Base-by-base conservation (phyloP, 2,113 vertebrate species). In the Barbus barbus region DNA sequence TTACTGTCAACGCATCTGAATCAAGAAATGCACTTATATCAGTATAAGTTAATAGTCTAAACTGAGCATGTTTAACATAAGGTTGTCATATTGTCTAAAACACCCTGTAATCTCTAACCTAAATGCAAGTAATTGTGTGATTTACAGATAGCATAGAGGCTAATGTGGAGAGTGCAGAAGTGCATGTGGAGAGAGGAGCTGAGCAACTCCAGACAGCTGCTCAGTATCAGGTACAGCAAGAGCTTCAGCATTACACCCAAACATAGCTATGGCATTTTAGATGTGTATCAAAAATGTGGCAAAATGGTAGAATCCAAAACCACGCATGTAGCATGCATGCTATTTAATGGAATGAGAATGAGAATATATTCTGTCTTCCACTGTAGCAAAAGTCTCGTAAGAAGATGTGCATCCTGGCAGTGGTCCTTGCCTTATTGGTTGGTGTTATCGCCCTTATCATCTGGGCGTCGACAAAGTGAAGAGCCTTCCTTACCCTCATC, bases 111-210 rank as follows among this genome's bases (percentile, higher is more conserved):
- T 51, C 14, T 36, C 1, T n/a, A 65, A 84, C 12, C 4, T 69
- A 71, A 53, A 48, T 72, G 24, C 26, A 41, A 41, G 65, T 41
- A 72, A 71, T 6, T 33, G 60, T 85, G 63, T 79, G 11, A 11
- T 73, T n/a, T 86, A 33, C 92, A 99, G 97, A 99, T 85, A 98
- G 97, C 91, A 99, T 99, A 84, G 97, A 99, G 93, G 97, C 97
- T 16, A 98, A 98, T 36, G 97, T 99, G 92, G 97, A 99, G 91
- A 98, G 93, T 86, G 96, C 98, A 72, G 97, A 99, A 84, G 96
- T 97, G 16, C 97, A 98, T 5, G 97, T 99, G 26, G 97, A 99
- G 86, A 93, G 95, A 92, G 98, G 96, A 83, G 89, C 94, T 63
- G 97, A 98, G 33, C 97, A 98, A 89, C 92, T 99, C 56, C 97